These are phyloP conservation scores for Chaetophractus vellerosus DNA, from an alignment of 2,797 vertebrate genomes.

Conservation along the genomic window DNA sequence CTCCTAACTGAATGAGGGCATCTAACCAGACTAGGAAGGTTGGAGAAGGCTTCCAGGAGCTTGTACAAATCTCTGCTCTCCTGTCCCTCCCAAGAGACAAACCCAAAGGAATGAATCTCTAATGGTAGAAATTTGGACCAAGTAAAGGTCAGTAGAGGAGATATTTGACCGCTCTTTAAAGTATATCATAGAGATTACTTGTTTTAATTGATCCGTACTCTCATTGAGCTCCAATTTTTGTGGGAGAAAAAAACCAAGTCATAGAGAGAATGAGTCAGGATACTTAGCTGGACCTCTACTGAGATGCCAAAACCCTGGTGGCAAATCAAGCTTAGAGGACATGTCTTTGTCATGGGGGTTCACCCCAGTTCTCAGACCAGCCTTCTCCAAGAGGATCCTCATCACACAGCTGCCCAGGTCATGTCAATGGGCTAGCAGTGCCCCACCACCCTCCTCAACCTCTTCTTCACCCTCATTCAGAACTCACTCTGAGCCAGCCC, in stretches of 20 bases:
- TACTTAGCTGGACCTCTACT: neutral
- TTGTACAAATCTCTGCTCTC: neutral
- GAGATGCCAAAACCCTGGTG: neutral
- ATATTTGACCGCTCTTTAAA: neutral
- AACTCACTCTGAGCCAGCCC: neutral
- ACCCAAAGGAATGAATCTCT: neutral
- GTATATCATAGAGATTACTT: neutral
- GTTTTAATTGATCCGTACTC: neutral
- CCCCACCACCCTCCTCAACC: too few species aligned
- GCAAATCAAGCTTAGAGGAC: neutral
- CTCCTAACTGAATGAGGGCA: neutral
- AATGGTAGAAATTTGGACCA: neutral
- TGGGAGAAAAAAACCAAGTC: neutral
- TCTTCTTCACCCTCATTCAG: too few species aligned
- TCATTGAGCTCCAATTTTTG: neutral
- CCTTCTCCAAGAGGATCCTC: neutral
- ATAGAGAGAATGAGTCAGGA: too few species aligned
- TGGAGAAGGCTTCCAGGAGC: neutral
- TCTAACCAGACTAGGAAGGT: neutral
- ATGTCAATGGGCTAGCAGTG: neutral
- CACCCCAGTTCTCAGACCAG: neutral
- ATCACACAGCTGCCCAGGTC: accelerated
- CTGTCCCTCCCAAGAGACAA: neutral
- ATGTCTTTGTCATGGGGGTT: neutral
- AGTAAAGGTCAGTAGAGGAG: neutral